Evolutionary conservation across 2,113 vertebrate genomes (phyloP).

Genomic region (Colius striatus): DNA sequence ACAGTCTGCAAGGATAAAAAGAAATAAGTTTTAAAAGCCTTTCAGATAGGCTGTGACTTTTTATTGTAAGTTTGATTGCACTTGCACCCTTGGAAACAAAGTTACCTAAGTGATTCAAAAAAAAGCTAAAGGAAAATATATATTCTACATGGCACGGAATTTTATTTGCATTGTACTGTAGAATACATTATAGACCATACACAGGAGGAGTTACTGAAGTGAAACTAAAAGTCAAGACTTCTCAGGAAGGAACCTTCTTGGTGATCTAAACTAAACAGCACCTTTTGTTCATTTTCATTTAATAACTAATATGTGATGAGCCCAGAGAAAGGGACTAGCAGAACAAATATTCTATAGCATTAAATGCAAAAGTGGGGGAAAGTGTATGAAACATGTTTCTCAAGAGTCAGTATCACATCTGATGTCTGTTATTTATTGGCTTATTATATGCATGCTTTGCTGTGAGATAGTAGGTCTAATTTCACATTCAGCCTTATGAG

Average conservation of each 20-base stretch:
- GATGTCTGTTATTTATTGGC: constrained; percentile 28
- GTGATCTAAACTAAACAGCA: not conserved
- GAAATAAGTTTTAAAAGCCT: not conserved
- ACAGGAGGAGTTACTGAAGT: not conserved
- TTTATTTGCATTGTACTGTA: not conserved
- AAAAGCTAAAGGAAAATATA: not conserved
- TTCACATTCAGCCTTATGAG: constrained; percentile 45
- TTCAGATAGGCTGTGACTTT: not conserved
- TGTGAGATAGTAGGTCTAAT: constrained; percentile 33
- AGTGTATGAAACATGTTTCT: not conserved
- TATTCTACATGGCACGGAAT: not conserved
- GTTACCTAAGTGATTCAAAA: not conserved
- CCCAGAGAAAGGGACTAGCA: not conserved
- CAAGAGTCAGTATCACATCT: not conserved
- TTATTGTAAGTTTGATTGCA: not conserved
- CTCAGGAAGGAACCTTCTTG: not conserved
- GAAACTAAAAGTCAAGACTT: not conserved
- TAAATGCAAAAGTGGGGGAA: not conserved
- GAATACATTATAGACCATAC: not conserved
- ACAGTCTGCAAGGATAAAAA: not conserved
- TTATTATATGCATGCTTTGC: constrained; percentile 21
- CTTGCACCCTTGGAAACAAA: not conserved
- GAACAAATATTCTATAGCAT: not conserved
- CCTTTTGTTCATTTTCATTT: not conserved
- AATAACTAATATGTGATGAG: not conserved